phyloP scores from a whole-genome alignment of 2,113 vertebrate genomes.

The Elgaria multicarinata region DNA sequence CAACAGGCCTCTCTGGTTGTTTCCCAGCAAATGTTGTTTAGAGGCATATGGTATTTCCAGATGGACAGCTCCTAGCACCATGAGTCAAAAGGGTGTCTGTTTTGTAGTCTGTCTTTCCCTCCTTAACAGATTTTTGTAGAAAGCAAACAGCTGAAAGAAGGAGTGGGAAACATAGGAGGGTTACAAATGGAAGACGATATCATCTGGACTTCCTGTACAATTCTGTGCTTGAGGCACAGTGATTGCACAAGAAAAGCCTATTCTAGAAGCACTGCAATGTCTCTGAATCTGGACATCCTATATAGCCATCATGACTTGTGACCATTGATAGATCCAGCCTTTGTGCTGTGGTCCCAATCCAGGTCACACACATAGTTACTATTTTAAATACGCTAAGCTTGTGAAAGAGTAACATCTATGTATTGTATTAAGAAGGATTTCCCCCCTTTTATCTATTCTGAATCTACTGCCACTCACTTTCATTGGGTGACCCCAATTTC shows the following conservation, averaged over 20 bases:
- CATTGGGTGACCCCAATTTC: background rate
- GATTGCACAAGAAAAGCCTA: background rate
- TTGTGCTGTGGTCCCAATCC: background rate
- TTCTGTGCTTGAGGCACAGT: no score
- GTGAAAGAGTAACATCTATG: background rate
- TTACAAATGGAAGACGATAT: background rate
- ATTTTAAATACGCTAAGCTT: background rate
- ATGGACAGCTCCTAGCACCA: no score
- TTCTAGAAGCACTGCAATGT: background rate
- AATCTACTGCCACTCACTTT: background rate
- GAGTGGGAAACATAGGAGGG: background rate
- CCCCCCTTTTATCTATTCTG: background rate
- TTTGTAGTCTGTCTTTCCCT: background rate
- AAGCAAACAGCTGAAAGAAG: background rate
- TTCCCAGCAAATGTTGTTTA: no score
- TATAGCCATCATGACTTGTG: background rate
- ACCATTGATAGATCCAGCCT: background rate
- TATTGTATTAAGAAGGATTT: background rate
- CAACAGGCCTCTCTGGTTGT: fast-evolving
- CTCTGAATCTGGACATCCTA: background rate
- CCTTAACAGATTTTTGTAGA: background rate
- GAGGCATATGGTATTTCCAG: no score
- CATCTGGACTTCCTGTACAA: background rate
- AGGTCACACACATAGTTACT: background rate
- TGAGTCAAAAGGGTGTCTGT: no score